Evolutionary conservation across 23 tunicate genomes (phyloP).

Genomic region (Botrylloides violaceus): DNA sequence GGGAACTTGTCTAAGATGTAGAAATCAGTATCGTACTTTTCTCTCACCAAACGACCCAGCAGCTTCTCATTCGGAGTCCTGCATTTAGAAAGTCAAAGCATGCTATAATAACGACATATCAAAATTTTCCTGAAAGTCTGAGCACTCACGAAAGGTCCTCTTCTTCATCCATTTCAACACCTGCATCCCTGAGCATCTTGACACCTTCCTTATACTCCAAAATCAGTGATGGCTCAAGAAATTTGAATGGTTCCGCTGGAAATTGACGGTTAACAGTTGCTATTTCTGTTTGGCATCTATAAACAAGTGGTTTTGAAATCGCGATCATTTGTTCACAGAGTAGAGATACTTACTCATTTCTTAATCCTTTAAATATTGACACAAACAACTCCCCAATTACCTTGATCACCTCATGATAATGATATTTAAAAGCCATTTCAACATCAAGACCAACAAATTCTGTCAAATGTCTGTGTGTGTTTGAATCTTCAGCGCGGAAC

Average conservation of each 20-base stretch:
- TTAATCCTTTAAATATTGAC: constrained; percentile 87
- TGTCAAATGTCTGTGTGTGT: constrained; percentile 96
- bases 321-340: too few species aligned
- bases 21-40: constrained; percentile 95
- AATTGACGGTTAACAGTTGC: constrained; percentile 79
- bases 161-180: constrained; percentile 94
- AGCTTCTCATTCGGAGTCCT: constrained; percentile 97
- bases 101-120: neutral
- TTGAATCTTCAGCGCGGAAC: constrained; percentile 98
- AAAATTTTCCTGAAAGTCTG: neutral
- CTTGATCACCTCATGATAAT: constrained; percentile 91
- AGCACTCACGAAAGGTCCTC: constrained; percentile 82
- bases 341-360: constrained; percentile 44
- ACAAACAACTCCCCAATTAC: constrained; percentile 93
- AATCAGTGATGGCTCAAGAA: constrained; percentile 90
- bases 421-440: constrained; percentile 97
- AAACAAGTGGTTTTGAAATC: too few species aligned
- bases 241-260: constrained; percentile 93
- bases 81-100: neutral
- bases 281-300: constrained; percentile 77
- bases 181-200: constrained; percentile 89
- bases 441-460: constrained; percentile 98
- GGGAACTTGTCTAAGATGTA: constrained; percentile 98
- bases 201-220: constrained; percentile 95
- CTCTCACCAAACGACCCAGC: constrained; percentile 83